These are phyloP conservation scores for Hozukius guyotensis DNA, from an alignment of 2,797 vertebrate species.

Conservation along the genomic window DNA sequence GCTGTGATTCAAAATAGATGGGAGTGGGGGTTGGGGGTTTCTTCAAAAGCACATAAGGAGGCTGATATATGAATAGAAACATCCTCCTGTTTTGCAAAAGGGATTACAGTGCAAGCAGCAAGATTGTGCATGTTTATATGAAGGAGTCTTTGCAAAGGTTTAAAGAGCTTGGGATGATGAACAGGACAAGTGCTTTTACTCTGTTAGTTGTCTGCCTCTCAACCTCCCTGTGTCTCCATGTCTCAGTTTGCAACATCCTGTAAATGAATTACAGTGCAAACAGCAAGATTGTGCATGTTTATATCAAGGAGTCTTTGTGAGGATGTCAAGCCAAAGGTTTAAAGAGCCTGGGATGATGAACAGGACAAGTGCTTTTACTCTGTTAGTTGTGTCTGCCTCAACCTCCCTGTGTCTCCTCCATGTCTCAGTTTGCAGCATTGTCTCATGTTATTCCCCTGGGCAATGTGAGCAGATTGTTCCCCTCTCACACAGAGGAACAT, in stretches of 20 bases:
- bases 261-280: neutral
- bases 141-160: constrained; percentile 15
- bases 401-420: no score
- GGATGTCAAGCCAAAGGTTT: constrained; percentile 15
- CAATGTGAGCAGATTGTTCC: constrained; percentile 33
- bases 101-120: neutral
- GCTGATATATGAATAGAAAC: constrained; percentile 21
- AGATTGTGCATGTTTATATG: constrained; percentile 17
- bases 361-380: constrained; percentile 13
- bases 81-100: neutral
- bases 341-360: neutral
- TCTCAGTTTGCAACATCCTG: neutral
- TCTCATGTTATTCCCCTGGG: constrained; percentile 36
- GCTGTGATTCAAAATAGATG: constrained; percentile 55
- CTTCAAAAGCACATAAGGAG: constrained; percentile 18
- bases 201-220: constrained; percentile 32
- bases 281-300: constrained; percentile 13
- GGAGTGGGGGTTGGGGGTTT: constrained; percentile 59
- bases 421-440: constrained; percentile 47
- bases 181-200: constrained; percentile 22
- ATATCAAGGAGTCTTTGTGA: constrained; percentile 1
- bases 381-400: no score
- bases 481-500: constrained; percentile 14
- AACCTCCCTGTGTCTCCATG: constrained; percentile 2
- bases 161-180: constrained; percentile 4